These are phyloP conservation scores for Gerris buenoi DNA, from an alignment of 1,140 invertebrate species.

Conservation along the genomic window DNA sequence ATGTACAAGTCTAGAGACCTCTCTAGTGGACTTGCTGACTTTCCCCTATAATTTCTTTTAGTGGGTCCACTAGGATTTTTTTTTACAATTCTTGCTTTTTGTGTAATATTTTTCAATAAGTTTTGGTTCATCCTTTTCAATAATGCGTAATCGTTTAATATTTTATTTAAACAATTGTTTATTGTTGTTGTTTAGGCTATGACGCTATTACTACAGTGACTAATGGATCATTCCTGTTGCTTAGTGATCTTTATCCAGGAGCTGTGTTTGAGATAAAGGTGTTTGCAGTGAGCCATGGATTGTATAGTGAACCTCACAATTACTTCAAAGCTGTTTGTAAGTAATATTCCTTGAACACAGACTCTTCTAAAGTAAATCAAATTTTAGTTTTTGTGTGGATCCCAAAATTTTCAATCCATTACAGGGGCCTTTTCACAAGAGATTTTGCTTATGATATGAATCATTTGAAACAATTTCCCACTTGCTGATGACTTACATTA, in stretches of 20 bases:
- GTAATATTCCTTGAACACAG: too few species aligned
- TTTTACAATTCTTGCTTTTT: too few species aligned
- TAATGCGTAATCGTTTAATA: too few species aligned
- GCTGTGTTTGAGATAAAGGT: constrained; percentile 79
- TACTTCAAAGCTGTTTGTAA: constrained; percentile 79
- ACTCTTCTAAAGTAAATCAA: not conserved
- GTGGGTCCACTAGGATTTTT: too few species aligned
- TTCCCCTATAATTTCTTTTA: too few species aligned
- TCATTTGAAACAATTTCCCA: too few species aligned
- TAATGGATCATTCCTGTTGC: constrained; percentile 54
- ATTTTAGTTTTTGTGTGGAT: not conserved
- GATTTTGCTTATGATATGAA: not conserved
- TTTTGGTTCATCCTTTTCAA: constrained; percentile 7
- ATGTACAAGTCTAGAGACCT: constrained; percentile 27
- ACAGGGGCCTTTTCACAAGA: not conserved
- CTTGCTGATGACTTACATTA: too few species aligned
- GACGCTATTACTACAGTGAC: constrained; percentile 37
- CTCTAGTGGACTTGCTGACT: too few species aligned
- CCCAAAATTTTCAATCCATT: not conserved
- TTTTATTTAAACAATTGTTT: too few species aligned
- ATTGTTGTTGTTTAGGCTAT: too few species aligned
- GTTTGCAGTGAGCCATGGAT: constrained; percentile 69
- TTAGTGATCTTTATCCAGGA: constrained; percentile 66
- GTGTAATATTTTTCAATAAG: too few species aligned
- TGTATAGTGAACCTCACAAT: constrained; percentile 69